Evolutionary conservation across 2,888 invertebrate genomes (phyloP), one percentile per base, ranked within the genome.

Genomic region (Apamea anceps): DNA sequence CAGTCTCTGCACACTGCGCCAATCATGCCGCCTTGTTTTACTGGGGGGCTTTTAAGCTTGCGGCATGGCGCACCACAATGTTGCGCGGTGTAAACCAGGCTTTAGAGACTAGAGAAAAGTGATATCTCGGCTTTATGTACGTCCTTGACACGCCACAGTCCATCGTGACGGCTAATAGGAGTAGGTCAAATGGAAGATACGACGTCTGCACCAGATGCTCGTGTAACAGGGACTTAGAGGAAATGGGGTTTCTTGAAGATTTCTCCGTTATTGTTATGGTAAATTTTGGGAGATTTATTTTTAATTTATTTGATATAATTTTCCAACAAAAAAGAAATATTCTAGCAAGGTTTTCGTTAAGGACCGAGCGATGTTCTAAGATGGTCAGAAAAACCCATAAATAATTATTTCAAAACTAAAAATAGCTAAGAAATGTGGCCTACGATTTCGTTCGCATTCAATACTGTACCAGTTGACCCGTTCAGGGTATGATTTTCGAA

Each of bases 161-260:
- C 79, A 82, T 62, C 68, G 62, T 70, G 66, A 73, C 37, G 42
- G 68, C 60, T 78, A 79, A 72, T 79, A 84, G 66, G 85, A 87
- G 79, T 85, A 87, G 87, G 85, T 87, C 89, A 88, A 79, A 85
- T 75, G 80, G 77, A 81, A 85, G 78, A 84, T 81, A 80, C 60
- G 68, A 81, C 57, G 80, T 72, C 71, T 42, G 51, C 60, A 72
- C 60, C 72, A 81, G 85, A 88, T 81, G 72, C 37, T 67, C 48
- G n/a, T 32, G 18, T 32, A 13, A n/a, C 57, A 66, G 15, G 15
- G 21, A 45, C 21, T 78, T 48, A 48, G 37, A 78, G 62, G 67
- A 81, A 76, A 81, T 79, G 48, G 65, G 45, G 37, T 81, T 48
- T 73, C 32, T 75, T 73, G 54, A 70, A 68, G 62, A 71, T 66